Evolutionary conservation across 2,888 invertebrate species (phyloP), one percentile per base, ranked within the genome.

Genomic region (Pseudococcus longispinus): DNA sequence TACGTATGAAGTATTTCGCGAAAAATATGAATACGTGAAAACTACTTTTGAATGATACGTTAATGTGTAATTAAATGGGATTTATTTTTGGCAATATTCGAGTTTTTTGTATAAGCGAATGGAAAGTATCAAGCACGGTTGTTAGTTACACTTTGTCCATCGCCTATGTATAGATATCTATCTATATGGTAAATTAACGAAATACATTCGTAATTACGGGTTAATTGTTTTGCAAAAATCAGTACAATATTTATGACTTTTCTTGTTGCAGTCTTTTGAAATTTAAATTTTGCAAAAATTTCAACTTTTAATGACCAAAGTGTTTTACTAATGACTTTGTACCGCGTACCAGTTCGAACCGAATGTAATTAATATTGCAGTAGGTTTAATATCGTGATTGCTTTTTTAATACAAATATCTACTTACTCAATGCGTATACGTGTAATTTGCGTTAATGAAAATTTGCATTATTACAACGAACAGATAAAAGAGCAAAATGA

Each of bases 211-310:
- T 80, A 80, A 80, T 80, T 80, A 80, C 77, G 77, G 20, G 77
- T 80, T 80, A 80, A 80, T 80, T 80, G 77, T 80, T 80, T 80
- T 42, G 77, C 11, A 80, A 80, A 37, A 80, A 80, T 20, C 77
- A 80, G 77, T 80, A 80, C 42, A 42, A 80, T 80, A 80, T 80
- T 80, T 80, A 80, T 80, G 77, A 80, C 77, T 80, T 80, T 80
- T 51, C 13, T 80, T 42, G 20, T 42, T 23, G 42, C 77, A n/a
- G 23, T 80, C 42, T 80, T 80, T 80, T 42, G 37, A 80, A 37
- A 80, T 80, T 80, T 37, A 80, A 80, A 42, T 42, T 80, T 42
- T 29, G 18, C 15, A 26, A 32, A 70, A 70, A 70, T 18, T 70
- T 70, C 20, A 11, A 70, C 32, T 32, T 70, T 70, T 70, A 70